Base-by-base conservation (phyloP, 2,113 vertebrate genomes). In the Paralichthys olivaceus region DNA sequence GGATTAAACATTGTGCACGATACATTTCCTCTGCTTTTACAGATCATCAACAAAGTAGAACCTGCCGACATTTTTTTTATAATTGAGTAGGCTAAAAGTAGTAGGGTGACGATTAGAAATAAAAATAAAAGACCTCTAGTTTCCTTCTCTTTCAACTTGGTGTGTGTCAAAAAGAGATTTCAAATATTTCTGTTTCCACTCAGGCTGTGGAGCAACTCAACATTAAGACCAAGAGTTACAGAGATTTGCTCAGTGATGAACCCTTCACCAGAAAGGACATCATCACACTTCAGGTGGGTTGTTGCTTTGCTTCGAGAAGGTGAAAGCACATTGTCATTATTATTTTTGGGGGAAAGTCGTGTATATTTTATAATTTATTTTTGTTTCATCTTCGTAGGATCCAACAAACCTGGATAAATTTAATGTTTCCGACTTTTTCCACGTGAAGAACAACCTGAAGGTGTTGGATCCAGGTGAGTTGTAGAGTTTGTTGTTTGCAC, bases 381-480 rank as follows among this genome's bases (percentile, higher is more conserved):
- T 7, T 62, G 17, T 34, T 12, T 87, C 66, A 9, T 49, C 7
- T 62, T 61, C 37, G 0, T 62, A 99, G 98, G 98, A 99, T 80
- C 98, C 98, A 7, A 97, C 96, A 81, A 95, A 98, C 87, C 77
- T 99, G 94, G 98, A 99, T 91, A 99, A 99, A 84, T 99, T 99
- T 91, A 99, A 99, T 0, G 96, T 99, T 22, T 96, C 97, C 2
- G 92, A 96, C 90, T 99, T 99, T 85, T 99, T 96, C 84, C 98
- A 99, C 2, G 96, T 99, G 2, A 97, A 96, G 84, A 99, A 99
- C 91, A 98, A 98, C 83, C 70, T 99, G 84, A 98, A 97, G 85
- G 90, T 99, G 37, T 78, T 93, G 59, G 97, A 99, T 84, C 97
- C 97, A 79, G 98, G 98, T 99, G 80, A 82, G 93, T 43, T 5